Conservation (phyloP, 2,797 vertebrate species). For the Neomorphus geoffroyi region DNA sequence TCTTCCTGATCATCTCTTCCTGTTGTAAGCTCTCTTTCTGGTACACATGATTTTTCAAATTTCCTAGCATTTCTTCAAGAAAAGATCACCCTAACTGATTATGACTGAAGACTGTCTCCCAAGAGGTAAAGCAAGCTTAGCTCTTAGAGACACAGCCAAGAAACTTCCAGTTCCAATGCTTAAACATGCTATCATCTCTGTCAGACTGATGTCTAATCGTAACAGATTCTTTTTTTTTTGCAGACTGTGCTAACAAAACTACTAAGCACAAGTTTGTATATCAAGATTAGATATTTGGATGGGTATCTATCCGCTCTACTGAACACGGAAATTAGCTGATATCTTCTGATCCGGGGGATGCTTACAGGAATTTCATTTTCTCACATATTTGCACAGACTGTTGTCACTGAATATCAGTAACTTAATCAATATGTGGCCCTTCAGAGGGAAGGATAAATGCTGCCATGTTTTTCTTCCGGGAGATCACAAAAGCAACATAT, state of each 20-base stretch:
- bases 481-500: background rate
- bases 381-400: background rate
- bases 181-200: fast-evolving
- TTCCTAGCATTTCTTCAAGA: background rate
- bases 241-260: background rate
- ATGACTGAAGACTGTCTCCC: background rate
- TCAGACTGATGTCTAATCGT: background rate
- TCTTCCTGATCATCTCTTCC: background rate
- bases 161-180: background rate
- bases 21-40: background rate
- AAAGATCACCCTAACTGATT: background rate
- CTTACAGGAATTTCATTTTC: background rate
- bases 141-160: background rate
- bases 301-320: background rate
- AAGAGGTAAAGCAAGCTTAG: background rate
- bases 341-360: background rate
- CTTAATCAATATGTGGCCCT: background rate
- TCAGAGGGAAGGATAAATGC: background rate
- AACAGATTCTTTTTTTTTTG: background rate
- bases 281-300: background rate
- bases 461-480: background rate
- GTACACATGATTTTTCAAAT: background rate
- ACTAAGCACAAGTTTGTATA: background rate
- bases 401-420: background rate
- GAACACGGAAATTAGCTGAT: background rate